These are phyloP conservation scores for Liparis tanakae DNA, from an alignment of 2,797 vertebrate genomes.

Conservation along the genomic window DNA sequence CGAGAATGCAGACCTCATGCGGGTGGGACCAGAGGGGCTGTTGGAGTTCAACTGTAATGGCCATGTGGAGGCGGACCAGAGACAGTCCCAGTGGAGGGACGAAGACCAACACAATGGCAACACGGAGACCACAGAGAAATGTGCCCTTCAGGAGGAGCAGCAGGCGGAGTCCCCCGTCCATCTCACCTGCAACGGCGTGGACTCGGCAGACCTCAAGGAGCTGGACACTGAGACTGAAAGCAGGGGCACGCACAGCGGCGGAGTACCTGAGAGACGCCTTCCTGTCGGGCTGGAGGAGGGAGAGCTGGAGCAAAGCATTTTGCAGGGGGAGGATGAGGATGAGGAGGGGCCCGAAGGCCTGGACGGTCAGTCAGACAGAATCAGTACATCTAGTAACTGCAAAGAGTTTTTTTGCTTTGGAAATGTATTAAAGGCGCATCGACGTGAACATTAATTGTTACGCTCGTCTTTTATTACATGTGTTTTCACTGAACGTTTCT, in stretches of 20 bases:
- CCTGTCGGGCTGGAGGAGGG: slow-evolving; percentile 61
- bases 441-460: slow-evolving; percentile 13
- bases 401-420: slow-evolving; percentile 13
- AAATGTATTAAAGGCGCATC: slow-evolving; percentile 9
- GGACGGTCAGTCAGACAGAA: slow-evolving; percentile 74
- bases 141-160: slow-evolving; percentile 48
- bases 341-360: slow-evolving; percentile 60
- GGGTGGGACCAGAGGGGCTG: slow-evolving; percentile 75
- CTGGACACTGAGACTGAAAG: slow-evolving; percentile 57
- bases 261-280: slow-evolving; percentile 33
- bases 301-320: slow-evolving; percentile 64
- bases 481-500: slow-evolving; percentile 35
- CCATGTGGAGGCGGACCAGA: slow-evolving; percentile 75
- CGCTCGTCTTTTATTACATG: slow-evolving; percentile 4
- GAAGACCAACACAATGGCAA: slow-evolving; percentile 85
- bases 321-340: slow-evolving; percentile 59
- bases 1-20: slow-evolving; percentile 47
- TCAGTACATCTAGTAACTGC: background rate
- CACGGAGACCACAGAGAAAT: slow-evolving; percentile 46
- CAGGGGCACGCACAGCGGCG: slow-evolving; percentile 41
- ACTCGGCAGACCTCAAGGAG: slow-evolving; percentile 56
- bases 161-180: slow-evolving; percentile 41
- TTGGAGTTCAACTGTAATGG: slow-evolving; percentile 91
- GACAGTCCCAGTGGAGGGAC: slow-evolving; percentile 63
- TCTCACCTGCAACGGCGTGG: slow-evolving; percentile 74